Conservation (phyloP, 1,140 invertebrate genomes). For the Globodera rostochiensis region DNA sequence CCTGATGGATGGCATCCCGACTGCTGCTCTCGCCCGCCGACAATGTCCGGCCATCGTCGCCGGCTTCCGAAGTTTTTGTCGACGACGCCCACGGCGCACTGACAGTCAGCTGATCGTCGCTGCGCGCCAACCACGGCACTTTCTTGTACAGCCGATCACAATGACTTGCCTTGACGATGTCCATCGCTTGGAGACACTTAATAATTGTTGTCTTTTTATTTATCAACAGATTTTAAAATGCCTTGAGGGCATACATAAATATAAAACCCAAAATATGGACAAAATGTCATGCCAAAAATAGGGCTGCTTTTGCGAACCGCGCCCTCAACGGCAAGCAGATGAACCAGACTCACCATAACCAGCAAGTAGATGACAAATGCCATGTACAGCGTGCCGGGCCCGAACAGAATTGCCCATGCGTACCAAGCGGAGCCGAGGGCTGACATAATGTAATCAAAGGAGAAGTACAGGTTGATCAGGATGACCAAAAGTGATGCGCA, state of each 20-base stretch:
- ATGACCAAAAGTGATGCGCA: constrained; percentile 74
- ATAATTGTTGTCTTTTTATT: too few species aligned
- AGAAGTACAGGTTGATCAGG: constrained; percentile 80
- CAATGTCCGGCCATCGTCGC: too few species aligned
- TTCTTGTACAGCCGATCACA: constrained; percentile 28
- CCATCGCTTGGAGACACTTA: constrained; percentile 42
- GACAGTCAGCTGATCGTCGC: constrained; percentile 26
- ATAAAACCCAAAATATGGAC: too few species aligned
- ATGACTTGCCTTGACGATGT: neutral
- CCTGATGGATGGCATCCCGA: neutral
- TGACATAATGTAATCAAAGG: constrained; percentile 41
- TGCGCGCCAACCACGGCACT: constrained; percentile 20
- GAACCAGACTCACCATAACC: constrained; percentile 18
- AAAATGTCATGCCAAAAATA: too few species aligned
- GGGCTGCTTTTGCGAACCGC: too few species aligned
- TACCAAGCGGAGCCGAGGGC: constrained; percentile 41
- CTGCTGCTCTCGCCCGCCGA: neutral
- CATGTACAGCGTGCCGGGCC: constrained; percentile 42
- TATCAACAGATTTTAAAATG: too few species aligned
- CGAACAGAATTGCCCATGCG: constrained; percentile 32
- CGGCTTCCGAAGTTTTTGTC: neutral
- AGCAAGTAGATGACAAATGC: constrained; percentile 50
- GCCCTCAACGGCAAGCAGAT: too few species aligned
- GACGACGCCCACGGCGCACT: constrained; percentile 19
- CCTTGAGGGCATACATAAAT: too few species aligned